Base-by-base conservation (phyloP, 2,113 vertebrate genomes). In the Bufo gargarizans region DNA sequence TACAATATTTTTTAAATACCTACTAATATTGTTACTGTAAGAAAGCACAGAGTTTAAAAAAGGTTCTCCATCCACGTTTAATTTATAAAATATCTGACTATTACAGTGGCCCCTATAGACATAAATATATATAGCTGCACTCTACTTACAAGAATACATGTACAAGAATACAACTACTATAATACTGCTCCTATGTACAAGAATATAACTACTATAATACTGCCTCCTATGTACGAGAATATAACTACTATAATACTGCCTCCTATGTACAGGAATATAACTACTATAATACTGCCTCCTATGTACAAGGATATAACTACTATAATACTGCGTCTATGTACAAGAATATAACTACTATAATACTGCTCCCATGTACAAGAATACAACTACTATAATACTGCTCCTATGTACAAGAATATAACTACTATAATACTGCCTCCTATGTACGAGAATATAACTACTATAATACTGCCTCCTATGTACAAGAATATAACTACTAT, bases 181-280 rank as follows among this genome's bases (percentile, higher is more conserved):
- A 61, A 61, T 61, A 61, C 59, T 61, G 16, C 59, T 33, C 59
- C 14, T 47, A 43, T 43, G 12, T 43, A 71, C 22, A 43, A 71
- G 67, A 71, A 71, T 71, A 71, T 71, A 61, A 61, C 59, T 71
- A 71, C 67, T 14, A 71, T 71, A 71, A 58, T 58, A 58, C 56
- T 58, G 56, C n/a, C 56, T n/a, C n/a, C n/a, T 14, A 20, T 71
- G 11, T 33, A 71, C 22, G 43, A 71, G 33, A 71, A 43, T 71
- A 71, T 43, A 71, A 71, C 69, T 43, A 72, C 69, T 72, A 72
- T 45, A 72, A 72, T 45, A 72, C 69, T 72, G 4, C n/a, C 69
- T 5, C 43, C 69, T 72, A 72, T 47, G 5, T 72, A 45, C 69
- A 72, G 7, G 69, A 72, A 72, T 72, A 72, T 72, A 72, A n/a